phyloP scores from a whole-genome alignment of 2,888 invertebrate genomes.

The Habrosyne pyritoides region DNA sequence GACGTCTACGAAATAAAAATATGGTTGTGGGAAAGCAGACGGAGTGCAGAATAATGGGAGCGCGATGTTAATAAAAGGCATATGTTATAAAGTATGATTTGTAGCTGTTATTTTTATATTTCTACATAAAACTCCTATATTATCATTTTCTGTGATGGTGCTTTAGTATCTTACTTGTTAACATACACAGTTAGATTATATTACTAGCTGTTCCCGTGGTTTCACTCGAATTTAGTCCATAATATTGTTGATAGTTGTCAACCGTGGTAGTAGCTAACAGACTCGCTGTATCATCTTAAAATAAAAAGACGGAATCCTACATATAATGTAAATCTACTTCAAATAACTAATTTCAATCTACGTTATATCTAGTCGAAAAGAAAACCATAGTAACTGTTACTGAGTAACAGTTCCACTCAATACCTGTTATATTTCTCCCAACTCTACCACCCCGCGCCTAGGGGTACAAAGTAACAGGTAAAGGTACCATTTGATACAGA shows the following conservation, averaged over 20 bases:
- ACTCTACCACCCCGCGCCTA: conserved; percentile 32
- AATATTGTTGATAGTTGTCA: no score
- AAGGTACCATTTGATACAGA: conserved; percentile 40
- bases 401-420: neutral
- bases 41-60: conserved; percentile 37
- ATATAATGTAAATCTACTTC: no score
- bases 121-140: neutral
- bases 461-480: conserved; percentile 71
- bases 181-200: neutral
- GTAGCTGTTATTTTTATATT: neutral
- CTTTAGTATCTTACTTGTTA: neutral
- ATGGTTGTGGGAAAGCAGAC: conserved; percentile 44
- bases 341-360: no score
- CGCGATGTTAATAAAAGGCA: conserved; percentile 35
- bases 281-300: no score
- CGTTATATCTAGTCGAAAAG: no score
- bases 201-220: no score
- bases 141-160: no score
- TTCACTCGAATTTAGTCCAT: no score
- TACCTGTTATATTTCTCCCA: neutral
- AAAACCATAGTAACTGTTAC: conserved; percentile 4
- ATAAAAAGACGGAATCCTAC: no score
- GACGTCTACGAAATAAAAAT: conserved; percentile 60
- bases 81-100: neutral
- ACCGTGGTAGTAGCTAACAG: no score